phyloP scores from a whole-genome alignment of 1,140 invertebrate genomes.

The Tetramorium alpestre region DNA sequence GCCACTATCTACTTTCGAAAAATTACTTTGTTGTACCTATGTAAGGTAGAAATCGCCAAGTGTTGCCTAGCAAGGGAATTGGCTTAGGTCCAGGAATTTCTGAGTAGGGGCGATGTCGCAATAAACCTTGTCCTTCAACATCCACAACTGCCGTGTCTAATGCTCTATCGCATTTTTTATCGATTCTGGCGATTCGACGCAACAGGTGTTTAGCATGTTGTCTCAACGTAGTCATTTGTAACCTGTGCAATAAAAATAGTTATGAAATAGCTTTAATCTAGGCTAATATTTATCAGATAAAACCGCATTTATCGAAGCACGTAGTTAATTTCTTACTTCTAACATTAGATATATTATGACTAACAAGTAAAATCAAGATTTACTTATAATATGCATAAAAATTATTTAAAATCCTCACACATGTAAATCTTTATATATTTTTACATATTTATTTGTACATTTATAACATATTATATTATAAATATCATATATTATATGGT shows the following conservation, averaged over 20 bases:
- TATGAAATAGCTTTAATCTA: not conserved
- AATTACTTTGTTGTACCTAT: conserved; percentile 85
- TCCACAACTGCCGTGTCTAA: conserved; percentile 61
- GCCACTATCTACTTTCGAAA: not conserved
- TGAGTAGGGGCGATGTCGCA: conserved; percentile 86
- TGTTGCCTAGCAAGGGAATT: conserved; percentile 92
- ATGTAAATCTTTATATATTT: too few relatives aligned
- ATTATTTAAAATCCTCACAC: too few relatives aligned
- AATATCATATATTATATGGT: too few relatives aligned
- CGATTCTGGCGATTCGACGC: not conserved
- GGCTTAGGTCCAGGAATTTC: conserved; percentile 92
- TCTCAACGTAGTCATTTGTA: conserved; percentile 3
- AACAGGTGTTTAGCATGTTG: not conserved
- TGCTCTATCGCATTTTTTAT: not conserved
- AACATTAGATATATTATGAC: too few relatives aligned
- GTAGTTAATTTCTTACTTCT: too few relatives aligned
- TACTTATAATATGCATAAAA: too few relatives aligned
- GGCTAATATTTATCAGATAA: not conserved
- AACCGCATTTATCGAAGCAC: not conserved
- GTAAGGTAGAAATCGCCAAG: conserved; percentile 91
- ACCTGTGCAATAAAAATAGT: not conserved
- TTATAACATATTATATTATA: too few relatives aligned
- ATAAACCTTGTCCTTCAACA: conserved; percentile 40
- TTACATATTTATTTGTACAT: not conserved
- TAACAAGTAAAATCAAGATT: too few relatives aligned